Evolutionary conservation across 2,888 invertebrate species (phyloP).

Genomic region (Teinopalpus imperialis): DNA sequence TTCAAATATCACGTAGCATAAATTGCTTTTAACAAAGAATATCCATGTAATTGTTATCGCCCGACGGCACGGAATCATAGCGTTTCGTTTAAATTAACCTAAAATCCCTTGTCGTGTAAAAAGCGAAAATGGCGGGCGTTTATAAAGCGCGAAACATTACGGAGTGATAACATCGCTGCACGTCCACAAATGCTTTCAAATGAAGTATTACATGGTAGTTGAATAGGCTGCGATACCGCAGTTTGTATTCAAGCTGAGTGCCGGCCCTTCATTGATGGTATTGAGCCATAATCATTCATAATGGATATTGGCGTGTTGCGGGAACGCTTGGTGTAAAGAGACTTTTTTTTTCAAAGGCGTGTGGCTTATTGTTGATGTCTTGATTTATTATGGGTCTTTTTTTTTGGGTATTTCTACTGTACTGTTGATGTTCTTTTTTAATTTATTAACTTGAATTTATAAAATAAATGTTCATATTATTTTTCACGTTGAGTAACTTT

Average conservation of each 20-base stretch:
- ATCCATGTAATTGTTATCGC: constrained; percentile 10
- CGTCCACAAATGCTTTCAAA: constrained; percentile 53
- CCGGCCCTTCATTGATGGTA: constrained; percentile 51
- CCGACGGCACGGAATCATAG: constrained; percentile 12
- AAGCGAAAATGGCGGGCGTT: constrained; percentile 36
- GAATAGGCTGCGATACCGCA: constrained; percentile 51
- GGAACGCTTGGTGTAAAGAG: constrained; percentile 19
- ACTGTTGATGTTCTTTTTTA: too few species aligned
- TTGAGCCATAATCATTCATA: constrained; percentile 56
- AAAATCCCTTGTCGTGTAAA: constrained; percentile 27
- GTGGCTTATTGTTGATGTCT: constrained; percentile 38
- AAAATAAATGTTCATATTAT: too few species aligned
- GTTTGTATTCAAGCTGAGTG: constrained; percentile 62
- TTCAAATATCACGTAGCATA: not conserved
- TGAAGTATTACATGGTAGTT: constrained; percentile 51
- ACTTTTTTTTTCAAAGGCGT: constrained; percentile 28
- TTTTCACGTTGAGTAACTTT: too few species aligned
- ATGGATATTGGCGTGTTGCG: constrained; percentile 44
- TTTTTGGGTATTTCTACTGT: too few species aligned
- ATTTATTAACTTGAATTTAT: too few species aligned
- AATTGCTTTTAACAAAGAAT: constrained; percentile 1
- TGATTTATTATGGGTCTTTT: constrained; percentile 33
- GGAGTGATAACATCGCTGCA: constrained; percentile 50
- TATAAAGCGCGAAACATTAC: constrained; percentile 44
- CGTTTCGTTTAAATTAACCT: constrained; percentile 25